Conservation (phyloP, 2,888 invertebrate species). For the Spisula subtruncata region DNA sequence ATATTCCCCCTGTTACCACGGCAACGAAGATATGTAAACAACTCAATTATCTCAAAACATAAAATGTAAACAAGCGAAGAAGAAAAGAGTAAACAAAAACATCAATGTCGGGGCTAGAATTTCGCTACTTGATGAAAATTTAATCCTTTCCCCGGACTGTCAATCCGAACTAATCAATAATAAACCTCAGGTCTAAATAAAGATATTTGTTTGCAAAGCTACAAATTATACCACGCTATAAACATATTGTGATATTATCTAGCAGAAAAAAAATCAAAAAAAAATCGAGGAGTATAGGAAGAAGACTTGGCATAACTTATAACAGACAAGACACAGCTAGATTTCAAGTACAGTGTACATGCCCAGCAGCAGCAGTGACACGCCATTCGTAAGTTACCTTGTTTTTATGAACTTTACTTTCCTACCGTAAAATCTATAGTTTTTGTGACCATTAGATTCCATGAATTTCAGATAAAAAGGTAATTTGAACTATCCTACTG, state of each 20-base stretch:
- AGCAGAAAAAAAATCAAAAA: not conserved
- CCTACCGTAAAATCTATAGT: no score
- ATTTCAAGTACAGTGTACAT: no score
- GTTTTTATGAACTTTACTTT: no score
- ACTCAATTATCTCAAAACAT: constrained; percentile 73
- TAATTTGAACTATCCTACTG: no score
- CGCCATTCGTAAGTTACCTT: no score
- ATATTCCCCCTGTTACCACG: constrained; percentile 49
- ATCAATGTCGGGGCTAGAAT: constrained; percentile 68
- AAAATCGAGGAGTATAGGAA: not conserved
- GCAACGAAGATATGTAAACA: constrained; percentile 72
- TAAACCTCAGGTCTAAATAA: constrained; percentile 53
- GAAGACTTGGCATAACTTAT: not conserved
- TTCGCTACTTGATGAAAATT: constrained; percentile 67
- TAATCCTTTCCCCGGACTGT: constrained; percentile 54
- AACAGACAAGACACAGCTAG: not conserved
- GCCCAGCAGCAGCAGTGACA: no score
- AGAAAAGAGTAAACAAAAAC: constrained; percentile 71
- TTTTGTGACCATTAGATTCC: no score
- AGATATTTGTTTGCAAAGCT: constrained; percentile 65
- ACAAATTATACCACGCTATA: not conserved
- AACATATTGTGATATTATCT: not conserved
- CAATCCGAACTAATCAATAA: constrained; percentile 62
- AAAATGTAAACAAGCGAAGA: constrained; percentile 71
- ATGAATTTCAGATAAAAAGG: no score